Base-by-base conservation (phyloP, 37 sponge, comb jelly and placozoan genomes). In the Chondrilla cf. caribensis region DNA sequence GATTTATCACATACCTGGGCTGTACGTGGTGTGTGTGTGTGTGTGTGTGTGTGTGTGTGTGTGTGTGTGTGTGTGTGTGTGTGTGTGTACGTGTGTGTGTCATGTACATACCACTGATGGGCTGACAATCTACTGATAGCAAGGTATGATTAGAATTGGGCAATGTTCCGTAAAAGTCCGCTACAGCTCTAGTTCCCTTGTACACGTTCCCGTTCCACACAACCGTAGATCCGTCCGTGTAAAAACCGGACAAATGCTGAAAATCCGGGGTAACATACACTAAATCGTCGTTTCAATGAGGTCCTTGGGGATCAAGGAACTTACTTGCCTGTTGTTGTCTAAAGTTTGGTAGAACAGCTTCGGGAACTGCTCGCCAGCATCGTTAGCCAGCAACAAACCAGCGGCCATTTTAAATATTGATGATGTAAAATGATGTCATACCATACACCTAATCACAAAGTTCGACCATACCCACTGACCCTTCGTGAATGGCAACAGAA, bases 241-340 rank as follows among this genome's bases (percentile, higher is more conserved):
- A 83, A 40, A 73, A 73, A 7, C 76, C 76, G 18, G 24, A 0
- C 24, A 73, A 15, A n/a, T 43, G 41, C 76, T 73, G 25, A 62
- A 28, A 28, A 28, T 28, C 29, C 64, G 22, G 29, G 64, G 51
- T 47, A 47, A 47, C 6, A 47, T 11, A 11, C 9, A 11, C 9
- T 47, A 47, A 47, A 14, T 47, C 11, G 51, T 47, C 51, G 6
- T 47, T 6, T 47, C 51, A 47, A 11, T 47, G 51, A 14, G 6
- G 51, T 47, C 51, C 11, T 11, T 47, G 51, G 6, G 51, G 11
- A 47, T n/a, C n/a, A n/a, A n/a, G n/a, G 25, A 7, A 3, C 29
- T 76, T 58, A 83, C 84, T 2, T 83, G 75, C 43, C 76, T 70
- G 3, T 57, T 47, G n/a, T 83, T 83, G 76, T 83, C 84, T 26